phyloP scores from a whole-genome alignment of 2,888 invertebrate species.

The Anaspis maculata region DNA sequence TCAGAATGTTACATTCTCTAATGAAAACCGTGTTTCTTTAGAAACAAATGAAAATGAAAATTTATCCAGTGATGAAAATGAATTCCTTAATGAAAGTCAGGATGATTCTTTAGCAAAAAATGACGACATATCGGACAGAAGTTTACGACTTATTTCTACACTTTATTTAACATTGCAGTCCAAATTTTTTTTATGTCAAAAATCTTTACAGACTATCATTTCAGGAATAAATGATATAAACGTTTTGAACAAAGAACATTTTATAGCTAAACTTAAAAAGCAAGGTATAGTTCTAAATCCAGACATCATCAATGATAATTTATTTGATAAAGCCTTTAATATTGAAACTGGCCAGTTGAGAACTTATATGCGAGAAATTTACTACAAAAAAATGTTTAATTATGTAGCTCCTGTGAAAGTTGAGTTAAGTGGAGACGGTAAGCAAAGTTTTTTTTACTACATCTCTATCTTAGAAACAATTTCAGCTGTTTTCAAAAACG shows the following conservation, averaged over 20 bases:
- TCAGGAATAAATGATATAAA: background rate
- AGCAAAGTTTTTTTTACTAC: background rate
- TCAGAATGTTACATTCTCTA: too few relatives aligned
- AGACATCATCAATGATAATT: background rate
- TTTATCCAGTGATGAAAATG: background rate
- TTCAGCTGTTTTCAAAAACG: background rate
- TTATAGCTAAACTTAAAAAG: background rate
- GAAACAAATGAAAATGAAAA: background rate
- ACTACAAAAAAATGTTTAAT: conserved; percentile 10
- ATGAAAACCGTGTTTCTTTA: background rate
- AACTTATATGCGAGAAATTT: conserved; percentile 7
- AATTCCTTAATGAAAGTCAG: too few relatives aligned
- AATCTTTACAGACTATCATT: background rate
- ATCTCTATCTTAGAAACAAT: background rate
- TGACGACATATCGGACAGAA: background rate
- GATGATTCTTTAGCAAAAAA: too few relatives aligned
- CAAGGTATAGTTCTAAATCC: background rate
- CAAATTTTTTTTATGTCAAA: background rate
- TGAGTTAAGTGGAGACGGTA: conserved; percentile 3
- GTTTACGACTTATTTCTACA: background rate
- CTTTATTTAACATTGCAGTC: background rate
- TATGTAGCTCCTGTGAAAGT: conserved; percentile 7
- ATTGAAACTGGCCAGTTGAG: conserved; percentile 2
- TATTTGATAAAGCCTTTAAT: background rate
- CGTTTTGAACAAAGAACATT: background rate